These are phyloP conservation scores for Brachypalpus laphriformis DNA, from an alignment of 2,888 invertebrate genomes.

Conservation along the genomic window DNA sequence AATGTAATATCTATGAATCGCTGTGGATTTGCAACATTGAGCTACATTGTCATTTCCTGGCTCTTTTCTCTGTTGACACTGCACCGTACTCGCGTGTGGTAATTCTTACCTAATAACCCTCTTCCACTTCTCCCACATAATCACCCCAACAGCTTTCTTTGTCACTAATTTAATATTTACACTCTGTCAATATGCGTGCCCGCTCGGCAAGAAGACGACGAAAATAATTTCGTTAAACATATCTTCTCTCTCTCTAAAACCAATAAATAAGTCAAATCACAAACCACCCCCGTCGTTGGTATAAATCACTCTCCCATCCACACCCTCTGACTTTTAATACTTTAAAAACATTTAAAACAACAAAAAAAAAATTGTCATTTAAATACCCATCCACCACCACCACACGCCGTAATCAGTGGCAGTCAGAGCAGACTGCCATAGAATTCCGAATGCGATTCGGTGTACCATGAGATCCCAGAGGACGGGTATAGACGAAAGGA, in stretches of 20 bases:
- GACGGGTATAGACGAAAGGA: constrained; percentile 4
- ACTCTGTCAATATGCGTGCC: constrained; percentile 30
- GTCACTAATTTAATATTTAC: constrained; percentile 53
- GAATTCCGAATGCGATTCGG: constrained; percentile 31
- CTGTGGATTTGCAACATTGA: neutral
- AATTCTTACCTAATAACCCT: neutral
- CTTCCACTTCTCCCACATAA: neutral
- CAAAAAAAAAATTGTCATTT: constrained; percentile 57
- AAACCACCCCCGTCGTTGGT: constrained; percentile 59
- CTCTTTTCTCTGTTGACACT: neutral
- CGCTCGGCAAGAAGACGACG: constrained; percentile 28
- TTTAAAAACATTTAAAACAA: constrained; percentile 64
- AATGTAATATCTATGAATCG: neutral
- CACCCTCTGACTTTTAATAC: constrained; percentile 31
- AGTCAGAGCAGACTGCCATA: constrained; percentile 47
- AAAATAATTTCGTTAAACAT: constrained; percentile 59
- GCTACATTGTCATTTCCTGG: neutral
- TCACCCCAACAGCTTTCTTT: neutral
- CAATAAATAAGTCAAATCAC: constrained; percentile 71
- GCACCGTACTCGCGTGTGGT: neutral
- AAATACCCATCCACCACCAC: constrained; percentile 66
- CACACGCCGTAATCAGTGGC: constrained; percentile 52
- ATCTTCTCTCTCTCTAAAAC: constrained; percentile 39
- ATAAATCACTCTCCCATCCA: constrained; percentile 60
- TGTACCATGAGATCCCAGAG: constrained; percentile 29